Percentiles rank a stretch among this genome's conserved stretches.
phyloP scores from a whole-genome alignment of 1,140 invertebrate species.

The Heliothis virescens region DNA sequence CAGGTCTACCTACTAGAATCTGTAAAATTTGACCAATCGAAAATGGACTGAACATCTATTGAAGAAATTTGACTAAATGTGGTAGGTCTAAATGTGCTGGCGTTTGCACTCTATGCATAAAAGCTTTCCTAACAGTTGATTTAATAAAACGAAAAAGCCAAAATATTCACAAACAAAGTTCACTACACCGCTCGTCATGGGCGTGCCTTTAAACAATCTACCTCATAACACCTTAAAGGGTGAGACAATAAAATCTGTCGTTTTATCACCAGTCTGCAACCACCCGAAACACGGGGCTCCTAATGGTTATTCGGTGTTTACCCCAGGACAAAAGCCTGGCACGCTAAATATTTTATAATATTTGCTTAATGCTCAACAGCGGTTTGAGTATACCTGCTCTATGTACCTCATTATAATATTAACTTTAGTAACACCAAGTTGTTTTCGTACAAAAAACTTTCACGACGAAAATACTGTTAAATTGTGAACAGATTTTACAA shows the following conservation, averaged over 20 bases:
- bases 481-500: too few relatives aligned
- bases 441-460: neutral
- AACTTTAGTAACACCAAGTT: conserved; percentile 37
- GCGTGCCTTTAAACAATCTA: conserved; percentile 25
- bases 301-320: conserved; percentile 53
- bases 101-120: too few relatives aligned
- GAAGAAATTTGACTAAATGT: too few relatives aligned
- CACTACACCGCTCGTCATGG: neutral
- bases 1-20: too few relatives aligned
- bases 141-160: neutral
- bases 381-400: conserved; percentile 48
- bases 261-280: conserved; percentile 23
- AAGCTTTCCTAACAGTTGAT: neutral
- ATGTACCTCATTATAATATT: conserved; percentile 51
- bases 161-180: neutral
- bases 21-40: too few relatives aligned
- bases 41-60: too few relatives aligned
- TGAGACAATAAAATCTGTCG: conserved; percentile 36
- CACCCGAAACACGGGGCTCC: conserved; percentile 27
- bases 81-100: too few relatives aligned
- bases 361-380: conserved; percentile 55
- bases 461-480: neutral
- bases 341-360: conserved; percentile 64
- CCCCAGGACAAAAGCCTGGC: conserved; percentile 53
- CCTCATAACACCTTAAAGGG: conserved; percentile 22